A percentile compares a stretch with the other conserved stretches of the same genome.
These are phyloP conservation scores for Buathra laborator DNA, from an alignment of 2,888 invertebrate genomes.

Conservation along the genomic window DNA sequence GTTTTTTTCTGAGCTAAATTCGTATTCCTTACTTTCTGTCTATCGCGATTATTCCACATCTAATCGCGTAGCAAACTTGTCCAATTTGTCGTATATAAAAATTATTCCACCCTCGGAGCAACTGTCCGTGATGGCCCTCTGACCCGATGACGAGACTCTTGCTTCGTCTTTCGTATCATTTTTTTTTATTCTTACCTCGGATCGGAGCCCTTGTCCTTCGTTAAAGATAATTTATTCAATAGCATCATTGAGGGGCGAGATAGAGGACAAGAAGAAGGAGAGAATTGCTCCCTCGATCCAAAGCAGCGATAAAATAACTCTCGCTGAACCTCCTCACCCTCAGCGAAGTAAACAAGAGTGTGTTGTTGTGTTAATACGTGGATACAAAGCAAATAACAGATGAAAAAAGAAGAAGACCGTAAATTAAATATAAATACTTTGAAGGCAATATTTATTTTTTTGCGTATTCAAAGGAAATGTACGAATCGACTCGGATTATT, in stretches of 20 bases:
- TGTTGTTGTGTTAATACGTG: background rate
- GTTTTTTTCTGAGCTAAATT: background rate
- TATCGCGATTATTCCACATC: conserved; percentile 10
- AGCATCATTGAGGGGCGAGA: conserved; percentile 18
- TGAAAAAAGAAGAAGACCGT: background rate
- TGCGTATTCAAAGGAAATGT: no score
- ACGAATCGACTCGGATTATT: no score
- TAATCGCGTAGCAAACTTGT: conserved; percentile 36
- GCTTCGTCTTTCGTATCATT: background rate
- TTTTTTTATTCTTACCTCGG: background rate
- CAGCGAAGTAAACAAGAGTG: conserved; percentile 36
- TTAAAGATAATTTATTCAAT: conserved; percentile 66
- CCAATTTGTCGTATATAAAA: conserved; percentile 48
- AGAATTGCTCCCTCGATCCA: conserved; percentile 51
- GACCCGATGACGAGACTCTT: conserved; percentile 37
- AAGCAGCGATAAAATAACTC: conserved; percentile 52
- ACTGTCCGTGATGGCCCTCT: conserved; percentile 33
- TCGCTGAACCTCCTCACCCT: background rate
- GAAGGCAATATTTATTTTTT: no score
- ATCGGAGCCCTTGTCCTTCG: conserved; percentile 58
- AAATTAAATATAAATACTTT: background rate
- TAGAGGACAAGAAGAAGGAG: background rate
- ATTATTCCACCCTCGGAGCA: conserved; percentile 42
- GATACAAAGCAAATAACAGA: background rate
- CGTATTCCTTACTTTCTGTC: background rate